phyloP scores from a whole-genome alignment of 2,797 vertebrate genomes.

The Aeoliscus strigatus region DNA sequence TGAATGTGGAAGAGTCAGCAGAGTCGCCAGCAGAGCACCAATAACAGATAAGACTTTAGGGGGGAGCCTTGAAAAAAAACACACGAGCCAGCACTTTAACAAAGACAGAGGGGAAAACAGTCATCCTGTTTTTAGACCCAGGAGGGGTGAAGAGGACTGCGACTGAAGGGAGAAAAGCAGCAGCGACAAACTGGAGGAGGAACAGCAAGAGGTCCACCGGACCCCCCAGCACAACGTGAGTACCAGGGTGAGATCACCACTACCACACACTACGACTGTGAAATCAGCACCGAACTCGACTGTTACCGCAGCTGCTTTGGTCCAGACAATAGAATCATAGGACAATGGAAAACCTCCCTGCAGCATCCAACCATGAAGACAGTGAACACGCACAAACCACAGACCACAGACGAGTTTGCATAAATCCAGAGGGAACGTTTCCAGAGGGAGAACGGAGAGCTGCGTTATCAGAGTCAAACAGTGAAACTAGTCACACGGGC shows the following conservation, averaged over 20 bases:
- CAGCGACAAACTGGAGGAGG: constrained; percentile 46
- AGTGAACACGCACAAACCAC: neutral
- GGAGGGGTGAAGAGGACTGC: neutral
- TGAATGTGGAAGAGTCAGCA: constrained; percentile 19
- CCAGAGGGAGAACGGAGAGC: too few species aligned
- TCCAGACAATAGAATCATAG: constrained; percentile 20
- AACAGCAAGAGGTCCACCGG: constrained; percentile 48
- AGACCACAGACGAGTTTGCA: too few species aligned
- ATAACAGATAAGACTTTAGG: constrained; percentile 39
- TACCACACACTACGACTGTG: too few species aligned
- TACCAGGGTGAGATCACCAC: constrained; percentile 18
- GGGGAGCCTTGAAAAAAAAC: constrained; percentile 20
- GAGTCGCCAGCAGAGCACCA: constrained; percentile 27
- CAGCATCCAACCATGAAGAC: constrained; percentile 12
- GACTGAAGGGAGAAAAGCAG: constrained; percentile 7
- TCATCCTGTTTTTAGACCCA: neutral
- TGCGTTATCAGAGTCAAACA: too few species aligned
- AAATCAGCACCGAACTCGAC: too few species aligned
- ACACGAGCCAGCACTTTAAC: neutral
- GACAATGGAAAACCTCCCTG: constrained; percentile 29
- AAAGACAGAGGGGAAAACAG: constrained; percentile 1
- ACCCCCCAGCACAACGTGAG: constrained; percentile 63
- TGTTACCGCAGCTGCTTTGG: constrained; percentile 18
- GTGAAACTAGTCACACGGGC: constrained; percentile 19
- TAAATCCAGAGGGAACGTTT: too few species aligned